Evolutionary conservation across 2,113 vertebrate species (phyloP).

Genomic region (Bettongia penicillata): DNA sequence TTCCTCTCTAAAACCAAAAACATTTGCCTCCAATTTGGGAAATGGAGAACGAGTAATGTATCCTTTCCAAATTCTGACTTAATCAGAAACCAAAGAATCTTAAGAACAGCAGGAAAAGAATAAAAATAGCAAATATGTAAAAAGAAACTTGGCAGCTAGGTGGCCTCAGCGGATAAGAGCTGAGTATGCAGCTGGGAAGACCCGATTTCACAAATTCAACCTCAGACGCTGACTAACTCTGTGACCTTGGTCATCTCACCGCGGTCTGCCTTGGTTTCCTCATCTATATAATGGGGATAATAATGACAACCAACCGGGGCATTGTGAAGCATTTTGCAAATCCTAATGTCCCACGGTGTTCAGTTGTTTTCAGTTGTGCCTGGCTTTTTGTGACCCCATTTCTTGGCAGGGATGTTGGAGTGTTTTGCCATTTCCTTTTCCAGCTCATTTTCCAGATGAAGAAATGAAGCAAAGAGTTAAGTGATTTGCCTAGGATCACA

Average conservation of each 20-base stretch:
- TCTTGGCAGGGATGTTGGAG: neutral
- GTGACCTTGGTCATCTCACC: neutral
- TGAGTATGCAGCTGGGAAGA: neutral
- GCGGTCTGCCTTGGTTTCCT: neutral
- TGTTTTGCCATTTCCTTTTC: neutral
- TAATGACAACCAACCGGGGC: neutral
- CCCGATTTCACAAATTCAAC: neutral
- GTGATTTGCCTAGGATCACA: neutral
- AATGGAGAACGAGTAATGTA: neutral
- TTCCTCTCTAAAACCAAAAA: constrained; percentile 21
- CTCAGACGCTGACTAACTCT: neutral
- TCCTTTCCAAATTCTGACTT: constrained; percentile 24
- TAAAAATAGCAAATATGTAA: constrained; percentile 1
- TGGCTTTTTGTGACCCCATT: neutral
- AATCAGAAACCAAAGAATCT: constrained; percentile 19
- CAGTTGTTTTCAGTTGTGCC: neutral
- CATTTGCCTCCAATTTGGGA: constrained; percentile 41
- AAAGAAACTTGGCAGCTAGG: constrained; percentile 24
- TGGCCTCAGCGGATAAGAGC: neutral
- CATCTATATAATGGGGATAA: neutral
- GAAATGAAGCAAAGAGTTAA: neutral
- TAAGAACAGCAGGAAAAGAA: constrained; percentile 36
- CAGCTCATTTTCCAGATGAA: neutral
- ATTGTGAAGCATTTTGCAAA: neutral
- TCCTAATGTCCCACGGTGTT: neutral